These are phyloP conservation scores for Sebastiscus tertius DNA, from an alignment of 2,797 vertebrate genomes.

Conservation along the genomic window DNA sequence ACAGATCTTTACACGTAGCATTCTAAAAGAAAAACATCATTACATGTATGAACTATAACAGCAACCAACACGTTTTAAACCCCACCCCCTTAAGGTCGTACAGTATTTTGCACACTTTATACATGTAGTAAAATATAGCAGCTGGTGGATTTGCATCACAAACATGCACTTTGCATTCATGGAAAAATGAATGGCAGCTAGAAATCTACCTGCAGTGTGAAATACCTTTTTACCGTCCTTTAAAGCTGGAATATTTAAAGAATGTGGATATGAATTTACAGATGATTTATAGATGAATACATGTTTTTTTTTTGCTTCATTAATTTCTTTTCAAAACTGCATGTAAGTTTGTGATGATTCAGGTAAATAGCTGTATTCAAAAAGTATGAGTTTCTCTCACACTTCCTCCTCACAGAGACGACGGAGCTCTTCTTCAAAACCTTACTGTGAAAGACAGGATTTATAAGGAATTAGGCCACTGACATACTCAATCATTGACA, in stretches of 20 bases:
- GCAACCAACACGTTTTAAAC: neutral
- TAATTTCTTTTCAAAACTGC: too few species aligned
- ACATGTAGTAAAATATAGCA: neutral
- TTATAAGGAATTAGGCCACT: neutral
- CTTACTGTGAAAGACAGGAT: neutral
- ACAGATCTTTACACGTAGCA: neutral
- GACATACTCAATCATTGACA: conserved; percentile 23
- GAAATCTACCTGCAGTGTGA: neutral
- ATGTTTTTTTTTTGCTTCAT: too few species aligned
- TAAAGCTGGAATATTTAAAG: neutral
- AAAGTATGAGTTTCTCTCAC: neutral
- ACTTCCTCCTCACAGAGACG: neutral
- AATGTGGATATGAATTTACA: too few species aligned
- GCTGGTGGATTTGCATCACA: neutral
- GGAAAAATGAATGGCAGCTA: neutral
- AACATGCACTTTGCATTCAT: neutral
- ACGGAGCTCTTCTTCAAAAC: neutral
- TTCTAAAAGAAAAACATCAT: neutral
- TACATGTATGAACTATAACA: neutral
- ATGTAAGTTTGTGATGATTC: too few species aligned
- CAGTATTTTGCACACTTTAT: neutral
- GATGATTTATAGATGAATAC: too few species aligned
- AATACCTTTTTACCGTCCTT: neutral
- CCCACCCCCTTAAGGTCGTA: rapidly evolving
- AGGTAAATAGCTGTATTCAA: too few species aligned